Evolutionary conservation across 2,888 invertebrate species (phyloP), one percentile per base, ranked within the genome.

Genomic region (Drosophila pullipes): DNA sequence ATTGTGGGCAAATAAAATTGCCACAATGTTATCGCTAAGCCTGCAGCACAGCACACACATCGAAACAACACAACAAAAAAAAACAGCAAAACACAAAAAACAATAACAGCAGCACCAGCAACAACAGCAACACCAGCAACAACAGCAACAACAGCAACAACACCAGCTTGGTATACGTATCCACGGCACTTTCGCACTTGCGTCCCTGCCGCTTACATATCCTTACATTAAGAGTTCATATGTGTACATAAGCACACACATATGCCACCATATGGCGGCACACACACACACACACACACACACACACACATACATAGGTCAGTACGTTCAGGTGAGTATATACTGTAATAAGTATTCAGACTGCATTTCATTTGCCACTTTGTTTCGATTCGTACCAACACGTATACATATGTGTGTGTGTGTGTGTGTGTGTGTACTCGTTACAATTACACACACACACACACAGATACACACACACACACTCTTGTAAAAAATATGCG

Each of bases 11-110:
- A 82, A 82, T 85, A 88, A 87, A 89, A 85, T 85, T 86, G 86
- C 86, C 84, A 87, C 83, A 85, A 87, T 86, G 84, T 81, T 88
- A 82, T 82, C 85, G 85, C 78, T 76, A 78, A 80, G 84, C 82
- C 85, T 76, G 84, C 74, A 31, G 31, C 31, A 31, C 74, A 84
- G 83, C 81, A 83, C 83, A 82, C 80, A 79, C 76, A 81, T 16
- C 16, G 81, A 66, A 77, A 37, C 18, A 83, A 44, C 22, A 22
- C 44, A 44, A 16, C 16, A 16, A 37, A 16, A 30, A 7, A 30
- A 7, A 31, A 31, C 9, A 30, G 11, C 11, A 22, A 37, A 37
- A 37, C 6, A 37, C 44, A 44, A 37, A 18, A 37, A 44, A 44
- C 44, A 44, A 44, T 44, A 44, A 44, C 22, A 44, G 22, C 44